Base-by-base conservation (phyloP, 2,888 invertebrate species). In the Silvanus unidentatus region DNA sequence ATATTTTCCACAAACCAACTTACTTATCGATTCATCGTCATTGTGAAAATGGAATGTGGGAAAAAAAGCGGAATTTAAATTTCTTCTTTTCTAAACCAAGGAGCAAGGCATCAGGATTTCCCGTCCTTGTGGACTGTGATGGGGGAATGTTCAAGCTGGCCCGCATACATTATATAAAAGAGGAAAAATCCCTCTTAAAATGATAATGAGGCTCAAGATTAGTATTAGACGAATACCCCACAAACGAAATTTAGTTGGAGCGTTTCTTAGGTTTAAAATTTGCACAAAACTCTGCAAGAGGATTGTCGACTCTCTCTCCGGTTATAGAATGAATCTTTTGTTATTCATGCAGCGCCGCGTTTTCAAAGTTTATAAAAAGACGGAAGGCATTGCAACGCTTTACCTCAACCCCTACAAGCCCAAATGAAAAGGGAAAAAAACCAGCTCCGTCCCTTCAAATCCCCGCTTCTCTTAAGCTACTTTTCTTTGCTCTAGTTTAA, bases 321-420 rank as follows among this genome's bases (percentile, higher is more conserved):
- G 48, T 3, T 12, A 16, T 36, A 14, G 22, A 32, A 28, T n/a
- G 47, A 40, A 57, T 63, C 65, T 62, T 67, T 67, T 68, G 66
- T 68, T 68, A 68, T 67, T 67, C 66, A 64, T 66, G 65, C 66
- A 61, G 62, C 62, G 61, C 62, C 59, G 62, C 59, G 52, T 59
- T 55, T 55, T 53, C 51, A 55, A 55, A 58, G 58, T 60, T 63
- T 64, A 62, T 61, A 60, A 65, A 63, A 66, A 63, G 60, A 58
- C 56, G 50, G 53, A 51, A 52, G 50, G 44, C 56, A 49, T 53
- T 54, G 48, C 47, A 48, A 50, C 42, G 44, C 43, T 53, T 48
- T 47, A 49, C 53, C 53, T 50, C 46, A 42, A 39, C 49, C 47
- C 45, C 43, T 52, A 48, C 36, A 10, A 40, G 39, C 45, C 44